Base-by-base conservation (phyloP, 2,888 invertebrate species). In the Caenorhabditis panamensis region DNA sequence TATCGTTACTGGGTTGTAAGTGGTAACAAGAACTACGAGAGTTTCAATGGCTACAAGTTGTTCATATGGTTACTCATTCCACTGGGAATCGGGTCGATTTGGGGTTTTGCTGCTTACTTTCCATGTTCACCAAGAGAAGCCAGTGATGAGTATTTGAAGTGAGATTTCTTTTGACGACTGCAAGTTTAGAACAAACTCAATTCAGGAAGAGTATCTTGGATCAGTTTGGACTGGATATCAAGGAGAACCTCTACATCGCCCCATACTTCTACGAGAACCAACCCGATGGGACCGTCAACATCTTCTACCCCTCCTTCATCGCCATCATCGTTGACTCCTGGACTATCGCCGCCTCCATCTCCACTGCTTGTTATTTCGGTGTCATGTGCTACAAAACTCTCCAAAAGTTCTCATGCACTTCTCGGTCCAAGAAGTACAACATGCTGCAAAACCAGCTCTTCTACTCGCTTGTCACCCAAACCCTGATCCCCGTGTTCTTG, bases 401-500 rank as follows among this genome's bases (percentile, higher is more conserved):
- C n/a, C 37, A 28, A 13, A 53, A 37, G 13, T n/a, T 28, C n/a
- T 18, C 13, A 8, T 26, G 26, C 5, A n/a, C 22, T 5, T 11
- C 41, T 6, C 18, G 24, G 0, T 26, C 56, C 3, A 13, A 59
- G 26, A 66, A 37, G 3, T 49, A 47, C 37, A n/a, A 31, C 28
- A 11, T 18, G 18, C 64, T 75, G 2, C 75, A 75, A 37, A 75
- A 44, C 24, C 75, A 75, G 28, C 41, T 75, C 0, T 66, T 75
- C 28, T 66, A 66, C 37, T 61, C 75, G 1, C 59, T 75, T 0
- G 59, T 75, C 11, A 37, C 53, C 20, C 64, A 75, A n/a, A 75
- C 75, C 0, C 5, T 66, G 2, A 75, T 75, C 18, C 75, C 75
- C n/a, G 31, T 75, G n/a, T n/a, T n/a, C n/a, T n/a, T n/a, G n/a